phyloP scores from a whole-genome alignment of 2,888 invertebrate genomes.

The Phorcus lineatus region DNA sequence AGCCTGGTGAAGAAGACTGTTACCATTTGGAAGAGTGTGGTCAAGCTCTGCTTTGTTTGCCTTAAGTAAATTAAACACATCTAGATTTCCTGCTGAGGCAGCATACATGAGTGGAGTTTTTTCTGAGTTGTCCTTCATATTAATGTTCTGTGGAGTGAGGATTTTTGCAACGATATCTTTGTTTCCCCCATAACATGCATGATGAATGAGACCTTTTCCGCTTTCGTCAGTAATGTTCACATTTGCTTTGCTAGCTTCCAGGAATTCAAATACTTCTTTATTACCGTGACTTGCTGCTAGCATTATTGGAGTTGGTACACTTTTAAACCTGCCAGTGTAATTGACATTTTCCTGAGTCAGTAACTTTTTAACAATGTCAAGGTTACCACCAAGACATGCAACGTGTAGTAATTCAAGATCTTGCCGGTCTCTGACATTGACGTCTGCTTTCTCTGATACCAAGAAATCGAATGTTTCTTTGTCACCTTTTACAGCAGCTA shows the following conservation, averaged over 20 bases:
- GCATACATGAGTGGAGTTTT: neutral
- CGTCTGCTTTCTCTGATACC: neutral
- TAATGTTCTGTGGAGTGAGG: neutral
- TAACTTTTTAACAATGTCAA: neutral
- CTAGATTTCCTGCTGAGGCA: neutral
- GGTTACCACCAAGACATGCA: neutral
- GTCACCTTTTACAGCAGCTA: neutral
- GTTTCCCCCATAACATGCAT: neutral
- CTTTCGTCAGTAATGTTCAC: neutral
- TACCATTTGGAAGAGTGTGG: neutral
- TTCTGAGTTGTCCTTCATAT: neutral
- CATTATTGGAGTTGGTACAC: neutral
- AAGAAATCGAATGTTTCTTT: neutral
- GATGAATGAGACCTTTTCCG: neutral
- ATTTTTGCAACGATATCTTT: neutral
- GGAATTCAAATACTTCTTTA: neutral
- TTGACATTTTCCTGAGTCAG: neutral
- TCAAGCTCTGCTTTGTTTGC: neutral
- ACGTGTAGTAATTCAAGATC: neutral
- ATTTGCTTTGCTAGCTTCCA: neutral
- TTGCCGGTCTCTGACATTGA: neutral
- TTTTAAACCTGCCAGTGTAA: neutral
- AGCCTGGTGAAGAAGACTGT: neutral
- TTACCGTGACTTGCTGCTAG: neutral
- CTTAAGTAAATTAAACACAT: neutral